Conservation (phyloP, 2,888 invertebrate genomes). For the Trichopria drosophilae region DNA sequence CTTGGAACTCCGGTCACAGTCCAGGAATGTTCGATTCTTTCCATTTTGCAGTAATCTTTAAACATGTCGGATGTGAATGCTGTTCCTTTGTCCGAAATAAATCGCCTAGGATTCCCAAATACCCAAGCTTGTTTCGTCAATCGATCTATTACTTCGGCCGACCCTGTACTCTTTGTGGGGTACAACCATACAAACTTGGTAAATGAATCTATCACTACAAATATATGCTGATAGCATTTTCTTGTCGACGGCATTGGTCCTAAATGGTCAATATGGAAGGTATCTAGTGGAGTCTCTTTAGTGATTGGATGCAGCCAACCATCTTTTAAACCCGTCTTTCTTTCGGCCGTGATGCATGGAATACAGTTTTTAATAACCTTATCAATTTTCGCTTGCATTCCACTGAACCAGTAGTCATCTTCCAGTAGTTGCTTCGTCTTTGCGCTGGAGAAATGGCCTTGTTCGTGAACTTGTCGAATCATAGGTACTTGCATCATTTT, state of each 20-base stretch:
- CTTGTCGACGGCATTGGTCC: constrained; percentile 1
- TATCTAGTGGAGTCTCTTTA: constrained; percentile 1
- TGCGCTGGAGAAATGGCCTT: too few relatives aligned
- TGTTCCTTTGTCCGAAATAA: constrained; percentile 5
- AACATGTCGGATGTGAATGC: constrained; percentile 10
- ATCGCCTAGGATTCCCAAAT: constrained; percentile 11
- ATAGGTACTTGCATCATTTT: too few relatives aligned
- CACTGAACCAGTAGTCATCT: too few relatives aligned
- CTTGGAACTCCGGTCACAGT: constrained; percentile 6
- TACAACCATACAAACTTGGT: neutral
- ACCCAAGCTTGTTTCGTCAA: neutral
- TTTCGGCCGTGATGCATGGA: neutral
- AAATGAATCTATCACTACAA: neutral
- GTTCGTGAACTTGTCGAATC: too few relatives aligned
- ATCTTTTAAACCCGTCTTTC: neutral
- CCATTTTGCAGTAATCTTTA: constrained; percentile 2
- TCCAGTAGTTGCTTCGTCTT: too few relatives aligned
- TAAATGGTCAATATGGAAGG: neutral
- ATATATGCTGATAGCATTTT: constrained; percentile 1
- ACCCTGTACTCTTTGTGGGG: neutral
- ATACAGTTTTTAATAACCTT: too few relatives aligned
- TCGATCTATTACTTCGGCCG: neutral
- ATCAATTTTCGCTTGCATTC: too few relatives aligned
- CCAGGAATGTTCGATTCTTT: constrained; percentile 4
- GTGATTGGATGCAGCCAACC: neutral